Conservation (phyloP, 2,888 invertebrate species). For the Hydropsyche betteni region DNA sequence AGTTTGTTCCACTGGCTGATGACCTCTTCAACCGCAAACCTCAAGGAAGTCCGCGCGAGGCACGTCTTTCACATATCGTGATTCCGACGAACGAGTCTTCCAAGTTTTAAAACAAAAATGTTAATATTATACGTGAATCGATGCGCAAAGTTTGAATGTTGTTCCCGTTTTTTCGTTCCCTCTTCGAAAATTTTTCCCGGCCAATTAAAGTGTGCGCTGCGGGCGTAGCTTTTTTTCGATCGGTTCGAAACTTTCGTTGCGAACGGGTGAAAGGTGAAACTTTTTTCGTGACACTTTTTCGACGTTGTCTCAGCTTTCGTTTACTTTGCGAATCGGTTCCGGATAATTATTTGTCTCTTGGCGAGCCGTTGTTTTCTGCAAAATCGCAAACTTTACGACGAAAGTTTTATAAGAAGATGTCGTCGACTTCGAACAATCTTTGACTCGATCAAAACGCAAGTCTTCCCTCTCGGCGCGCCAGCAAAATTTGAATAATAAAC, state of each 20-base stretch:
- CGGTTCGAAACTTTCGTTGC: constrained; percentile 1
- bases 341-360: constrained; percentile 27
- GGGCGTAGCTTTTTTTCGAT: constrained; percentile 3
- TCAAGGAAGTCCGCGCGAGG: not conserved
- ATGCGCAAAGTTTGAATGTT: no score
- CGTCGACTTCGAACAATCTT: constrained; percentile 21
- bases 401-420: constrained; percentile 24
- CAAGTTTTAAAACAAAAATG: no score
- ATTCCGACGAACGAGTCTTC: no score
- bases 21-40: constrained; percentile 28
- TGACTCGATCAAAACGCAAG: constrained; percentile 4
- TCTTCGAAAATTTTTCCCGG: no score
- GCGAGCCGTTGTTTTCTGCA: not conserved
- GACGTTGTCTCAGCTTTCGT: constrained; percentile 9
- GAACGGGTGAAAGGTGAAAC: not conserved
- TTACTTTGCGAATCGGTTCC: constrained; percentile 19
- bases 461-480: not conserved
- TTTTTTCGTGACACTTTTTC: constrained; percentile 5
- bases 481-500: no score
- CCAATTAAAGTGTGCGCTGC: constrained; percentile 1
- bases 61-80: not conserved
- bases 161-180: no score
- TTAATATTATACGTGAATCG: no score
- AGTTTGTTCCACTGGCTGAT: constrained; percentile 21
- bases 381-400: constrained; percentile 19